Evolutionary conservation across 2,113 vertebrate species (phyloP), one percentile per base, ranked within the genome.

Genomic region (Indri indri): DNA sequence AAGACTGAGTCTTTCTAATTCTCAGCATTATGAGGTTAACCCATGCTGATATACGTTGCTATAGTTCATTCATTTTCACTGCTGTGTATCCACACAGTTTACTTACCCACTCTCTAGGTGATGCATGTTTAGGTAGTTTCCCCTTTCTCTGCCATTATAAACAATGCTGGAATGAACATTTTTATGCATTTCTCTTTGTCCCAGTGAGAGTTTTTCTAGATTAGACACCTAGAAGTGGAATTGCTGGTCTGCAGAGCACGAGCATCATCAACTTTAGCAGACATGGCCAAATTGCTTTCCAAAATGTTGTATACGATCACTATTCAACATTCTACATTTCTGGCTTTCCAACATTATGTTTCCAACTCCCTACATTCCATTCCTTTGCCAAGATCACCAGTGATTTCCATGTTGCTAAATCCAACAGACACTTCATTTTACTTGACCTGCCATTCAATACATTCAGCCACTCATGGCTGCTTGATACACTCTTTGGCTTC

Each of bases 261-360:
- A 73, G 34, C 23, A 94, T 59, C 66, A 71, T 77, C 30, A 87
- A 42, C 80, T 91, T 90, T 82, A 86, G 22, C 14, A 86, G 16
- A 74, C 34, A 74, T 0, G 93, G 7, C 66, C 8, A 94, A 90
- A 90, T 0, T 94, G 45, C 47, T 74, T 94, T 87, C 74, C 66
- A 94, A 91, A 96, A 94, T 50, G 27, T 34, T 40, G n/a, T n/a
- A 94, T n/a, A 57, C 66, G 86, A 66, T 42, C 81, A 90, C 71
- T 66, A 73, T 66, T 90, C 37, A 59, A 50, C 57, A 86, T 63
- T 92, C 76, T 70, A 76, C 23, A 37, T 70, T 59, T 82, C 22
- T 52, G 61, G 50, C 66, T 83, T 47, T 16, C 40, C 66, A 61
- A 76, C 45, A 91, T 81, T 82, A 52, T 74, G 57, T 87, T 86